A percentile compares a stretch with the other conserved stretches of the same genome.
Evolutionary conservation across 2,113 vertebrate genomes (phyloP).

Genomic region (Ciconia stormi): DNA sequence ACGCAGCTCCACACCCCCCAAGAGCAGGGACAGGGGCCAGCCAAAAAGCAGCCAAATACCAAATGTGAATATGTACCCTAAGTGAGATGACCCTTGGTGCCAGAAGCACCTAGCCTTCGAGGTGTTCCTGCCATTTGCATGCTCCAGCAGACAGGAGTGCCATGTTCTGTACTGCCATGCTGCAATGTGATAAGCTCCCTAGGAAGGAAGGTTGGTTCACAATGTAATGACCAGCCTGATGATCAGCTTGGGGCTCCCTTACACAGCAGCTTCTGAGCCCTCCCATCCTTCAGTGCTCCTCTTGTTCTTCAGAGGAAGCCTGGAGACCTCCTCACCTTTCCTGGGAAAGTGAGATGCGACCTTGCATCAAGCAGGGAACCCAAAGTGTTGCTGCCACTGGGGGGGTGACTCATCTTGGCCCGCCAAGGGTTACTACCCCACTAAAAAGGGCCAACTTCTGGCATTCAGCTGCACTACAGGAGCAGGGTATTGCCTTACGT

Average conservation of each 20-base stretch:
- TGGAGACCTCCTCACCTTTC: background rate
- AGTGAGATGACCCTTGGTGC: background rate
- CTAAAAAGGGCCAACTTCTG: background rate
- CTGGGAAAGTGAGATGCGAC: background rate
- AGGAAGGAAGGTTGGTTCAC: background rate
- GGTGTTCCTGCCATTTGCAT: fast-evolving
- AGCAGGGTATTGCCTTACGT: no score
- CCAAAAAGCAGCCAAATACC: background rate
- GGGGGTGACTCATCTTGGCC: background rate
- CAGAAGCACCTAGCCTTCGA: background rate
- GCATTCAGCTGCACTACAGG: background rate
- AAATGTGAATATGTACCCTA: background rate
- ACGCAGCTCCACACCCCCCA: background rate
- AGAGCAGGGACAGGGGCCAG: background rate
- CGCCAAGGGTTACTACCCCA: background rate
- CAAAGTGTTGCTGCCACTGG: no score
- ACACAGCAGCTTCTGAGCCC: background rate
- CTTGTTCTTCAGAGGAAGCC: background rate
- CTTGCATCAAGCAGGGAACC: background rate
- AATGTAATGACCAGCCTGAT: background rate
- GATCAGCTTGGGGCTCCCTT: background rate
- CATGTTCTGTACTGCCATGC: background rate
- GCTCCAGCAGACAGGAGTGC: background rate
- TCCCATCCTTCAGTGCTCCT: background rate
- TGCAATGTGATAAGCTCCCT: background rate